phyloP scores from a whole-genome alignment of 2,113 vertebrate genomes.

The Paracanthobrama guichenoti region DNA sequence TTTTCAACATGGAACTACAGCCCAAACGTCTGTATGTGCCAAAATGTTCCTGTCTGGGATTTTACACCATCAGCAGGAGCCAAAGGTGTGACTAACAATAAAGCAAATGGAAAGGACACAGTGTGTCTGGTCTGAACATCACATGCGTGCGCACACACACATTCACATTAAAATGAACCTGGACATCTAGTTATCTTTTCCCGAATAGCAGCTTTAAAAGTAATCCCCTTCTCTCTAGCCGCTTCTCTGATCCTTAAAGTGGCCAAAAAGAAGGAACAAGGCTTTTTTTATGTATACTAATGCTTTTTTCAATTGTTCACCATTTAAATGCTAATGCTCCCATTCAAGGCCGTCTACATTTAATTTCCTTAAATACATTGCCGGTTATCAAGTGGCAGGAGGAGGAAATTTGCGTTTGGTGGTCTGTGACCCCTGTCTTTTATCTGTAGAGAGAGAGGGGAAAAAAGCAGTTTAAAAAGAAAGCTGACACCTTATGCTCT shows the following conservation, averaged over 20 bases:
- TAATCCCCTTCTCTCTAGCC: not conserved
- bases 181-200: constrained; percentile 36
- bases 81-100: constrained; percentile 5
- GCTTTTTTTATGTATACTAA: constrained; percentile 18
- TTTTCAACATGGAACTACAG: not conserved
- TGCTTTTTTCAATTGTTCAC: constrained; percentile 23
- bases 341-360: constrained; percentile 4
- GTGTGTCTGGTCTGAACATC: constrained; percentile 3
- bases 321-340: constrained; percentile 42
- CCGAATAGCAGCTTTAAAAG: constrained; percentile 16
- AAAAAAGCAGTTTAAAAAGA: not conserved
- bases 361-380: constrained; percentile 22
- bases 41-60: not conserved
- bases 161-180: not conserved
- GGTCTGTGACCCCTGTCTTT: constrained; percentile 16
- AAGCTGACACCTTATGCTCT: constrained; percentile 26
- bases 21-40: constrained; percentile 4
- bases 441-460: not conserved
- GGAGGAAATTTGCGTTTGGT: constrained; percentile 30
- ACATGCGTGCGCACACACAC: not conserved
- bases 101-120: not conserved
- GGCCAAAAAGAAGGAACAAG: not conserved
- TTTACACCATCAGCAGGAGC: not conserved
- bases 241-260: constrained; percentile 19
- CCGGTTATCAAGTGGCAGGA: constrained; percentile 32